These are phyloP conservation scores for Drosophila hydei DNA, from an alignment of 1,140 invertebrate species.

Conservation along the genomic window DNA sequence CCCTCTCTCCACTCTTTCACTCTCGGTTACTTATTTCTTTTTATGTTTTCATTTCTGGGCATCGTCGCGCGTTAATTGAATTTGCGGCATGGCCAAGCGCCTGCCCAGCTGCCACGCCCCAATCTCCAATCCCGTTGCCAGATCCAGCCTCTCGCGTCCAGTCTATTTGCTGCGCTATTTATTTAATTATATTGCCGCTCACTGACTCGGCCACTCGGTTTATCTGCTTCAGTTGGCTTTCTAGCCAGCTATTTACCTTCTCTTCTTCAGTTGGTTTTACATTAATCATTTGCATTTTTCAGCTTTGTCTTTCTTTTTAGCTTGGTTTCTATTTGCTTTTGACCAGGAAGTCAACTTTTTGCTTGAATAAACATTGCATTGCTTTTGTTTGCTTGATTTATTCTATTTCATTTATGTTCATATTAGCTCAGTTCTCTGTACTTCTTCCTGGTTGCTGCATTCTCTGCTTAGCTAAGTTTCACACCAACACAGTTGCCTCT, in stretches of 20 bases:
- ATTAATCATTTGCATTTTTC: conserved; percentile 74
- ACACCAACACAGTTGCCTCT: not conserved
- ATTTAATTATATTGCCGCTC: conserved; percentile 68
- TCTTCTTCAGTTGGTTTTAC: conserved; percentile 17
- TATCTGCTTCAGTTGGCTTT: conserved; percentile 48
- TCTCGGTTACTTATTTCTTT: conserved; percentile 34
- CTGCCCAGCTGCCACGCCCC: conserved; percentile 2
- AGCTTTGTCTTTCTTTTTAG: conserved; percentile 49
- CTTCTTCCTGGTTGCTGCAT: not conserved
- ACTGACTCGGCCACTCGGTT: conserved; percentile 28
- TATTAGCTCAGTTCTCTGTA: not conserved
- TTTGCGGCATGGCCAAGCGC: conserved; percentile 56
- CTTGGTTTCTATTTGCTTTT: conserved; percentile 27
- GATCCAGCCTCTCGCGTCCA: conserved; percentile 1
- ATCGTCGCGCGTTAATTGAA: conserved; percentile 64
- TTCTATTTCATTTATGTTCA: not conserved
- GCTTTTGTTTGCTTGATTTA: not conserved
- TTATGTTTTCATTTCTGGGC: conserved; percentile 49
- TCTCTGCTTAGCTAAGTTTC: conserved; percentile 18
- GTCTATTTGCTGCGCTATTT: conserved; percentile 58
- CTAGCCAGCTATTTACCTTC: conserved; percentile 64
- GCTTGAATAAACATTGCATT: conserved; percentile 32
- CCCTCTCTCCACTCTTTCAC: conserved; percentile 23
- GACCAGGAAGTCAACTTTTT: conserved; percentile 41
- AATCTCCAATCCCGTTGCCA: conserved; percentile 2